phyloP scores from a whole-genome alignment of 2,888 invertebrate genomes.

The Thumatha senex region DNA sequence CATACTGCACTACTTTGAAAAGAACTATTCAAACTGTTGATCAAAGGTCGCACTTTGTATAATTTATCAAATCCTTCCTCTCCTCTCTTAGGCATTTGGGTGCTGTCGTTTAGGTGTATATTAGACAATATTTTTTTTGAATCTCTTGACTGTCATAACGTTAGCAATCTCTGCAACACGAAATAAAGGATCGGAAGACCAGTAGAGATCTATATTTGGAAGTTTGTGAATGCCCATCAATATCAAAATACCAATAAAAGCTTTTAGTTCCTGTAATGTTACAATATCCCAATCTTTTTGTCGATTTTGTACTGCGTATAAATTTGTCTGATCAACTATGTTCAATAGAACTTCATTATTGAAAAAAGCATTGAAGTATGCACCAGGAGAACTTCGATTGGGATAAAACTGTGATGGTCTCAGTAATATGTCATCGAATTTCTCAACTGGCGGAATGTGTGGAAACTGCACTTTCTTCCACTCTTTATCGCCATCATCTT shows the following conservation, averaged over 20 bases:
- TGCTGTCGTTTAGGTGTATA: constrained; percentile 19
- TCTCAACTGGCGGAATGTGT: constrained; percentile 3
- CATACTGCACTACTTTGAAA: constrained; percentile 8
- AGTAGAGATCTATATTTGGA: constrained; percentile 10
- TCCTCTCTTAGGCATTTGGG: constrained; percentile 17
- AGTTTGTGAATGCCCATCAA: constrained; percentile 6
- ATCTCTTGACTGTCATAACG: constrained; percentile 9
- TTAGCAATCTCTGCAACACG: constrained; percentile 9
- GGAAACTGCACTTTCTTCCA: constrained; percentile 15
- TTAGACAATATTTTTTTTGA: constrained; percentile 11
- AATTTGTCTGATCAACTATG: constrained; percentile 7
- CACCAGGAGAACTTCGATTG: constrained; percentile 8
- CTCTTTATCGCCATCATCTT: constrained; percentile 8
- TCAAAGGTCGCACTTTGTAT: constrained; percentile 10
- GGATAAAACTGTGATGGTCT: constrained; percentile 6
- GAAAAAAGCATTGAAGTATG: constrained; percentile 10
- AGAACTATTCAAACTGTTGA: constrained; percentile 5
- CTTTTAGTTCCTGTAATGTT: constrained; percentile 9
- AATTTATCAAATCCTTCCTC: constrained; percentile 13
- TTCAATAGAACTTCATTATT: constrained; percentile 7
- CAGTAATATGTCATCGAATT: constrained; percentile 4
- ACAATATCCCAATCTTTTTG: constrained; percentile 12
- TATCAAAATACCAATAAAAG: constrained; percentile 12
- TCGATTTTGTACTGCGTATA: constrained; percentile 10
- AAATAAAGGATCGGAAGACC: constrained; percentile 11